Conservation (phyloP, 2,888 invertebrate genomes). For the Esperia sulphurella region DNA sequence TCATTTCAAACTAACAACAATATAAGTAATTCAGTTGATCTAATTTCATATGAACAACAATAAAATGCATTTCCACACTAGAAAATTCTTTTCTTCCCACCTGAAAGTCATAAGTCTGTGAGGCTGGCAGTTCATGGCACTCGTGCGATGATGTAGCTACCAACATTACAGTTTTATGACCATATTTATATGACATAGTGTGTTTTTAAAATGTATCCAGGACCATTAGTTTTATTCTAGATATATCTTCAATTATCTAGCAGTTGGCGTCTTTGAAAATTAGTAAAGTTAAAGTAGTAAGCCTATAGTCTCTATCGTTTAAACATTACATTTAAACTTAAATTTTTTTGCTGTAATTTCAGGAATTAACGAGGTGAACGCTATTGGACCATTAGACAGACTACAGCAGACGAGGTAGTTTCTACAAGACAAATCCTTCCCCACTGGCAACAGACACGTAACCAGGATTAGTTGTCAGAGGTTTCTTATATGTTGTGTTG, state of each 20-base stretch:
- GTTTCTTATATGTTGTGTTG: too few species aligned
- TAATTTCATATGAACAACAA: too few species aligned
- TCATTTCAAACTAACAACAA: too few species aligned
- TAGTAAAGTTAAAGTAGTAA: too few species aligned
- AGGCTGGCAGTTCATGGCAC: conserved; percentile 13
- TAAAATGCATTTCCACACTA: background rate
- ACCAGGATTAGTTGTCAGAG: too few species aligned
- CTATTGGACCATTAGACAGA: background rate
- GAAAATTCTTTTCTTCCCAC: conserved; percentile 5
- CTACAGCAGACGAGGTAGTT: background rate
- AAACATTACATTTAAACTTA: too few species aligned
- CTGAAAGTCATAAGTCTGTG: conserved; percentile 11
- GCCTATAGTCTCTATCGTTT: too few species aligned
- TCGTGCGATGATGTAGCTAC: conserved; percentile 12
- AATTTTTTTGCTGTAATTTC: background rate
- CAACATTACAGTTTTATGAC: conserved; percentile 12
- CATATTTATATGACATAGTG: conserved; percentile 9
- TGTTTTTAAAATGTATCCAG: conserved; percentile 6
- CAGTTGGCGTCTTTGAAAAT: too few species aligned
- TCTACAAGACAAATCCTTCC: conserved; percentile 1
- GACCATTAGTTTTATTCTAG: too few species aligned
- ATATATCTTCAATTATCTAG: too few species aligned
- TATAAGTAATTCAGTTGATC: too few species aligned
- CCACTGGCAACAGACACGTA: background rate
- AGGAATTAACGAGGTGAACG: background rate